Evolutionary conservation across 2,888 invertebrate species (phyloP).

Genomic region (Vandiemenella viatica): DNA sequence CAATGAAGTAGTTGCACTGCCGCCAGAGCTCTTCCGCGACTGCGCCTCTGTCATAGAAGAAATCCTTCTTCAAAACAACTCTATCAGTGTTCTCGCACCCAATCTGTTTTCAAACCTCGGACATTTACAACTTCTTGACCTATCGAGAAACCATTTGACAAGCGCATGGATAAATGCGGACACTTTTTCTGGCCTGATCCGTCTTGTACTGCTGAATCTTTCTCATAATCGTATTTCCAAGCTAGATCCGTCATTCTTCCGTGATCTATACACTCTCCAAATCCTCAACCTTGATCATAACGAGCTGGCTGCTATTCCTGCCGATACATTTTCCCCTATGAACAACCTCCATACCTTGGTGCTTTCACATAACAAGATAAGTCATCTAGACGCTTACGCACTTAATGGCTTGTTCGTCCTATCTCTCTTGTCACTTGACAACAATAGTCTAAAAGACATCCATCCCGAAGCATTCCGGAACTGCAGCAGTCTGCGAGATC

Average conservation of each 20-base stretch:
- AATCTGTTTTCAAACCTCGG: constrained; percentile 73
- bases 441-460: constrained; percentile 67
- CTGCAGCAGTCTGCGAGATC: constrained; percentile 77
- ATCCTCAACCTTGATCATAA: constrained; percentile 76
- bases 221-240: constrained; percentile 71
- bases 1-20: constrained; percentile 78
- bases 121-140: constrained; percentile 63
- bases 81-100: constrained; percentile 70
- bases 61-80: constrained; percentile 82
- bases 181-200: constrained; percentile 75
- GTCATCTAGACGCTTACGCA: constrained; percentile 70
- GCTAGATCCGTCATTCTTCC: constrained; percentile 68
- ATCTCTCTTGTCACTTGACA: constrained; percentile 69
- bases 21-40: constrained; percentile 70
- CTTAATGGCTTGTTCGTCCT: constrained; percentile 78
- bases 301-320: constrained; percentile 64
- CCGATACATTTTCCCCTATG: constrained; percentile 80
- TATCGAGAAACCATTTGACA: constrained; percentile 73
- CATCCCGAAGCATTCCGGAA: constrained; percentile 81
- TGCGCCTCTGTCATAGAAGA: constrained; percentile 66
- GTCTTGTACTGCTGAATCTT: constrained; percentile 71
- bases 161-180: constrained; percentile 74
- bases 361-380: constrained; percentile 71
- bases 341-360: constrained; percentile 82
- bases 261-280: constrained; percentile 71